Evolutionary conservation across 2,797 vertebrate species (phyloP), one percentile per base, ranked within the genome.

Genomic region (Remorina albescens): DNA sequence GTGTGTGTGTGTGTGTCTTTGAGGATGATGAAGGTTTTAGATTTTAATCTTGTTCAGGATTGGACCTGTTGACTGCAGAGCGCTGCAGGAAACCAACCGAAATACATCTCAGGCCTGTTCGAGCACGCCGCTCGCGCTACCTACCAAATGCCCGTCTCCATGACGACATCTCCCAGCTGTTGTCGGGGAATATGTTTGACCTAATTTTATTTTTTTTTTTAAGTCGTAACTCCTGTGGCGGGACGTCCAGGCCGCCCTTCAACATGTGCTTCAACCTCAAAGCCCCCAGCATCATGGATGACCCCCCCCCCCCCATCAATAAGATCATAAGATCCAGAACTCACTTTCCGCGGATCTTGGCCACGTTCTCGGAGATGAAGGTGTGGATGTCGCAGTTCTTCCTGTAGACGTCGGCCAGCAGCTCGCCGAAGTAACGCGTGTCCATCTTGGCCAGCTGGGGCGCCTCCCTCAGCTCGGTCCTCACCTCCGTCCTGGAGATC

Each of bases 341-440:
- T 89, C 90, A 99, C 97, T 95, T 95, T 83, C 95, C 96, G 0
- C 95, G 93, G 55, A 99, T 97, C 94, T 95, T 98, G 74, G 96
- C 90, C 86, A 98, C 96, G 7, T 98, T 96, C 64, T 98, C 94
- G 0, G 95, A 90, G 80, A 99, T 92, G 84, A 94, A 97, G 73
- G 88, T 91, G 93, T 98, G 91, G 76, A 99, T 93, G 88, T 98
- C 96, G 0, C 70, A 92, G 94, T 95, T 98, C 92, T 98, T 99
- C 86, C 95, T 95, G 92, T 95, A 95, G 79, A 99, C 93, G 9
- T 99, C 97, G 0, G 97, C 98, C 65, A 99, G 95, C 70, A 99
- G 94, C 85, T 98, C 97, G 0, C 97, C 98, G 0, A 99, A 99
- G 92, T 95, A 99, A 13, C 96, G 95, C 0, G 96, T 96, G 88